Conservation (phyloP, 2,113 vertebrate genomes). For the Channa argus region DNA sequence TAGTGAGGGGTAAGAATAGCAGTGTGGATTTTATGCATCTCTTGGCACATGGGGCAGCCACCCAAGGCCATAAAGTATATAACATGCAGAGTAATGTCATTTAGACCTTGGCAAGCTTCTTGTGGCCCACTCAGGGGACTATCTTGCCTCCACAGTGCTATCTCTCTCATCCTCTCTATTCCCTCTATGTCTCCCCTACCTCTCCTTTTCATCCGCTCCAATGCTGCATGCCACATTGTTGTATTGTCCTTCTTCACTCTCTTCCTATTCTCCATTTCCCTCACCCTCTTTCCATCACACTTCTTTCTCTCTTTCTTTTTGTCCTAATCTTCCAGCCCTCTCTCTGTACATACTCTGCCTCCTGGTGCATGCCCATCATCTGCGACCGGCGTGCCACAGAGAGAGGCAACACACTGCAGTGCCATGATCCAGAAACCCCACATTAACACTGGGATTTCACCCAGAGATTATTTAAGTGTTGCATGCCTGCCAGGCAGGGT, state of each 20-base stretch:
- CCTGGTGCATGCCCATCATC: slow-evolving; percentile 65
- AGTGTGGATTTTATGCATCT: slow-evolving; percentile 76
- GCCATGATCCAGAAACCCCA: slow-evolving; percentile 80
- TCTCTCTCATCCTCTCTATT: slow-evolving; percentile 63
- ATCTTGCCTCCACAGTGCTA: slow-evolving; percentile 67
- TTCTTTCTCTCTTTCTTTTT: slow-evolving; percentile 42
- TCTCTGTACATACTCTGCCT: slow-evolving; percentile 50
- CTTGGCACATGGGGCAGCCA: slow-evolving; percentile 75
- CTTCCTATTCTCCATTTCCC: slow-evolving; percentile 25
- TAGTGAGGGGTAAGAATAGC: slow-evolving; percentile 76
- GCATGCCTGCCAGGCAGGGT: slow-evolving; percentile 82
- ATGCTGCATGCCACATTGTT: slow-evolving; percentile 54
- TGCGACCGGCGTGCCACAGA: slow-evolving; percentile 60
- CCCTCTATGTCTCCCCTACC: slow-evolving; percentile 49
- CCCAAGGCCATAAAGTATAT: slow-evolving; percentile 79
- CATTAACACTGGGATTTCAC: slow-evolving; percentile 82
- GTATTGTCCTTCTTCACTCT: slow-evolving; percentile 53
- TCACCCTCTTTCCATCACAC: slow-evolving; percentile 39
- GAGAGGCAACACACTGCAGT: slow-evolving; percentile 60
- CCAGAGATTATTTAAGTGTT: slow-evolving; percentile 82
- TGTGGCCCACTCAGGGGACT: slow-evolving; percentile 75
- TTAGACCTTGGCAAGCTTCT: slow-evolving; percentile 82
- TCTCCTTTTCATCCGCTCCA: slow-evolving; percentile 57
- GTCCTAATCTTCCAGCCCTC: slow-evolving; percentile 53
- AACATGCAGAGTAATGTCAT: slow-evolving; percentile 82